These are phyloP conservation scores for Pogonophryne albipinna DNA, from an alignment of 2,797 vertebrate genomes.

Conservation along the genomic window DNA sequence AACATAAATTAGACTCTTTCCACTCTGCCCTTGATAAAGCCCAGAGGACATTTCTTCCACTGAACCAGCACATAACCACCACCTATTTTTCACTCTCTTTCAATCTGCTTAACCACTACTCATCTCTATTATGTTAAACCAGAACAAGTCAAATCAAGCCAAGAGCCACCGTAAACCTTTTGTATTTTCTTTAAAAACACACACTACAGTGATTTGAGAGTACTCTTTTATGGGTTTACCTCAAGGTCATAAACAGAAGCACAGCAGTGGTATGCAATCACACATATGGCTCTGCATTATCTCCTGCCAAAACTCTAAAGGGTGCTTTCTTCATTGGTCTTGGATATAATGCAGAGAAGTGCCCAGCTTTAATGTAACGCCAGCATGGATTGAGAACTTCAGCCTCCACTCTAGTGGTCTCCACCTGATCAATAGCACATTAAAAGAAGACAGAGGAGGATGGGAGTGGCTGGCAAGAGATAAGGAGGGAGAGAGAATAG, in stretches of 20 bases:
- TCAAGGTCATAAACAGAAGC: constrained; percentile 58
- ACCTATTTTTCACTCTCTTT: constrained; percentile 10
- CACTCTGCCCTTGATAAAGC: constrained; percentile 53
- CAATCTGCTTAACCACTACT: constrained; percentile 16
- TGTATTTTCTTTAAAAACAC: constrained; percentile 23
- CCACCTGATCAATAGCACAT: constrained; percentile 66
- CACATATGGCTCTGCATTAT: constrained; percentile 18
- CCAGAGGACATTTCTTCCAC: constrained; percentile 41
- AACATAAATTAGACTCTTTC: constrained; percentile 24
- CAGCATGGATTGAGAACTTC: constrained; percentile 41
- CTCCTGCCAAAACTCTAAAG: constrained; percentile 21
- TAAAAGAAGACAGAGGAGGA: constrained; percentile 41
- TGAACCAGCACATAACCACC: not conserved
- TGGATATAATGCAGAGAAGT: constrained; percentile 11
- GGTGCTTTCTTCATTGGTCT: constrained; percentile 14
- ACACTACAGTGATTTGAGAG: not conserved
- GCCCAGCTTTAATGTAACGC: constrained; percentile 35
- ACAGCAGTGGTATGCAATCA: constrained; percentile 13
- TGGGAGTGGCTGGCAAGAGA: constrained; percentile 34
- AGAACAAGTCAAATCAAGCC: constrained; percentile 19
- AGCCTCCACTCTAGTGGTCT: constrained; percentile 39
- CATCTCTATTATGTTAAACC: constrained; percentile 14
- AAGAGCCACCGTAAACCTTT: not conserved
- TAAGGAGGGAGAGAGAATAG: constrained; percentile 9
- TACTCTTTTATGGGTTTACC: constrained; percentile 6